Evolutionary conservation across 2,113 vertebrate species (phyloP).

Genomic region (Scortum barcoo): DNA sequence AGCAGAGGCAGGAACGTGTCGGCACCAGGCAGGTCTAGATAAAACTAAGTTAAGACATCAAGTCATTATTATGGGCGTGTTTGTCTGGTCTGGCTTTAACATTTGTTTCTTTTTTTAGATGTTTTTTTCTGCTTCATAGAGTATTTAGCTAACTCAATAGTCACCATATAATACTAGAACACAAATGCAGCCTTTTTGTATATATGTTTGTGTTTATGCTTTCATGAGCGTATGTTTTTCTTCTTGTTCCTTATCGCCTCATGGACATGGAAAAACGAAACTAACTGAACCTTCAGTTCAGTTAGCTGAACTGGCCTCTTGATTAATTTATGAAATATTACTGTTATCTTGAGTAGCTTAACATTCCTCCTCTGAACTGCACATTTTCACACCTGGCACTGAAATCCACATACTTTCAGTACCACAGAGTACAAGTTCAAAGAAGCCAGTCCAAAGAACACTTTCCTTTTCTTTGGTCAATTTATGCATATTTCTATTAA

Average conservation of each 20-base stretch:
- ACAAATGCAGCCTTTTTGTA: background rate
- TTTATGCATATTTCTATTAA: conserved; percentile 10
- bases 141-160: background rate
- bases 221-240: background rate
- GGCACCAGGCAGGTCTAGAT: background rate
- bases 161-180: background rate
- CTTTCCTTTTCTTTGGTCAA: conserved; percentile 1
- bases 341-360: background rate
- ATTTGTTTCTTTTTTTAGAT: background rate
- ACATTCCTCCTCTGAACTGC: background rate
- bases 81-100: background rate
- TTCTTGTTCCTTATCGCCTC: background rate
- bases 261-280: background rate
- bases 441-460: background rate
- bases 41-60: background rate
- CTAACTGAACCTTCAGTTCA: no score
- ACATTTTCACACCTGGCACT: conserved; percentile 22
- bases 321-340: conserved; percentile 5
- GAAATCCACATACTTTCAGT: background rate
- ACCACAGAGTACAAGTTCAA: background rate
- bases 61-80: background rate
- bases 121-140: background rate
- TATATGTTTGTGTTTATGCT: background rate
- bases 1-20: conserved; percentile 1
- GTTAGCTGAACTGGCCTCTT: background rate